Base-by-base conservation (phyloP, 1,140 invertebrate genomes). In the Trichonephila clavata region DNA sequence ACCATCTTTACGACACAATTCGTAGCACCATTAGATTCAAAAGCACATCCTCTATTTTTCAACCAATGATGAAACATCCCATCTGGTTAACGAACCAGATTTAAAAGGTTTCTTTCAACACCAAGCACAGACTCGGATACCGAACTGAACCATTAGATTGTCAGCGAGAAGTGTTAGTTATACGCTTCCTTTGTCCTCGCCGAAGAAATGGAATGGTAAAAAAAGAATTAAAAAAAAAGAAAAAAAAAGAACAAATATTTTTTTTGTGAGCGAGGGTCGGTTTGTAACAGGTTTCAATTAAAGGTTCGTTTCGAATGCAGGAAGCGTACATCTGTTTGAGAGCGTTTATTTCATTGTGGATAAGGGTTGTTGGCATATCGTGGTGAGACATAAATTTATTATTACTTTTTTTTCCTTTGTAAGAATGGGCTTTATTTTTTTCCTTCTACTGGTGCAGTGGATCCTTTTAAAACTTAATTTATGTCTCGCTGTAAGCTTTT, bases 241-340 rank as follows among this genome's bases (percentile, higher is more conserved):
- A 39, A 50, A 50, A 50, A 50, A 13, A 50, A 7, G 10, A 10
- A 50, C 7, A 50, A 50, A 50, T 10, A 5, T 10, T 50, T 0
- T 50, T 13, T 50, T 13, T 5, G 50, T 13, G 8, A 50, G 50
- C 10, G 10, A 13, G 65, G 65, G 65, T 13, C 65, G 24, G 24
- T 14, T n/a, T 24, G 65, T 68, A 68, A 68, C 24, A 24, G 65
- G 65, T 68, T 68, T 68, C 65, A 68, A 68, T 68, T 68, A 68
- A 68, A 68, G n/a, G 13, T 68, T 68, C 65, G 65, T 68, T 68
- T 68, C n/a, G n/a, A 68, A 68, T 68, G 65, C 65, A 68, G 65
- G 65, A 68, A 68, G n/a, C 65, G 65, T 68, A 24, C 65, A 21
- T 14, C n/a, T 68, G 13, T n/a, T 68, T 68, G 24, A 68, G n/a